These are phyloP conservation scores for Microcebus jonahi DNA, from an alignment of 2,113 vertebrate species.

Conservation along the genomic window DNA sequence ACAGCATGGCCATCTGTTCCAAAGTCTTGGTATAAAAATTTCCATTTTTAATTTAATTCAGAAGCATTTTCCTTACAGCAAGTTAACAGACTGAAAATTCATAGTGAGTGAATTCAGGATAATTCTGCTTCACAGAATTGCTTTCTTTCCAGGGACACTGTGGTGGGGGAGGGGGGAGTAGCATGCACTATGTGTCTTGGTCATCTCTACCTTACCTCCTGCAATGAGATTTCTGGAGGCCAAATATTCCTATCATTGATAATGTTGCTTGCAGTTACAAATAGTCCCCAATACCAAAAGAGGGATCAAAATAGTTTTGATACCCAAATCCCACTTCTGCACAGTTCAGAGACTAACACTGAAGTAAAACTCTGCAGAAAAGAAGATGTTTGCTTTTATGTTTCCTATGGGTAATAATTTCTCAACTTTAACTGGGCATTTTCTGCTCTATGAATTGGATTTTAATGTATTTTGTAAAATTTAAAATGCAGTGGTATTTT, in stretches of 20 bases:
- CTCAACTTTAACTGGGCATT: not conserved
- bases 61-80: constrained; percentile 31
- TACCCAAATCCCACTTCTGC: not conserved
- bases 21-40: constrained; percentile 55
- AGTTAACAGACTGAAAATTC: constrained; percentile 55
- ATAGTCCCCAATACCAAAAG: not conserved
- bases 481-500: not conserved
- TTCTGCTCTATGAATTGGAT: not conserved
- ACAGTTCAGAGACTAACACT: not conserved
- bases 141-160: not conserved
- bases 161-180: fast-evolving
- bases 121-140: not conserved
- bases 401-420: not conserved
- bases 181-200: not conserved
- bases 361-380: not conserved
- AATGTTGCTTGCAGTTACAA: not conserved
- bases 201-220: not conserved
- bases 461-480: not conserved
- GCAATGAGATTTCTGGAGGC: not conserved
- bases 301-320: not conserved
- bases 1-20: constrained; percentile 51
- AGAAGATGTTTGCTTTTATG: not conserved
- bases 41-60: constrained; percentile 55
- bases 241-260: not conserved
- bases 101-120: constrained; percentile 53